Conservation (phyloP, 2,888 invertebrate species). For the Boloria selene region DNA sequence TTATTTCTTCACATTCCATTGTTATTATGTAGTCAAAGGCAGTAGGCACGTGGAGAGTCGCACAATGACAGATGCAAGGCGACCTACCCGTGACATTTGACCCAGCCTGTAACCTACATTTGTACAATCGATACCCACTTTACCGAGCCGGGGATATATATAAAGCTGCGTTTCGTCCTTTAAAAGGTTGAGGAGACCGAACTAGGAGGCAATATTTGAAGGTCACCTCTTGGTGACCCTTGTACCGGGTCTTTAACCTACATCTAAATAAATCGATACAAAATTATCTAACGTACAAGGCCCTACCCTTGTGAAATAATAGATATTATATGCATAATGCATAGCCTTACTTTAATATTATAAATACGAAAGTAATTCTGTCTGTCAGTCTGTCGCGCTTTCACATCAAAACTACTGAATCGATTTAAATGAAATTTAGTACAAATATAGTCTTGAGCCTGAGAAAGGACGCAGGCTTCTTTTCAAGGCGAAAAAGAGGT, state of each 20-base stretch:
- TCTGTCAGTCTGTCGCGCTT: too few relatives aligned
- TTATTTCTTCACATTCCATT: too few relatives aligned
- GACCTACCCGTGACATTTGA: slow-evolving; percentile 46
- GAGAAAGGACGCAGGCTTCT: too few relatives aligned
- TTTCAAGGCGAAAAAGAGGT: too few relatives aligned
- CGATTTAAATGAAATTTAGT: too few relatives aligned
- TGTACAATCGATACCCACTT: slow-evolving; percentile 67
- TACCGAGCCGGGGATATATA: slow-evolving; percentile 27
- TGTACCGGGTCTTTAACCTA: slow-evolving; percentile 79
- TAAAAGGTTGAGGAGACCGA: slow-evolving; percentile 48
- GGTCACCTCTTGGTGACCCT: slow-evolving; percentile 41
- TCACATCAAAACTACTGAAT: too few relatives aligned
- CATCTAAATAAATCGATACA: slow-evolving; percentile 68
- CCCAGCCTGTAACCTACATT: slow-evolving; percentile 80
- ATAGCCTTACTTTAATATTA: too few relatives aligned
- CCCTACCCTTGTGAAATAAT: too few relatives aligned
- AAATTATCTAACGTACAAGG: background rate
- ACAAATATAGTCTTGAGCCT: too few relatives aligned
- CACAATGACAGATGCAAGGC: slow-evolving; percentile 26
- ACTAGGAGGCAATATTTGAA: slow-evolving; percentile 41
- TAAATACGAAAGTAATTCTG: too few relatives aligned
- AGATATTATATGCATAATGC: too few relatives aligned
- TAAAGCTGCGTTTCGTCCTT: slow-evolving; percentile 24
- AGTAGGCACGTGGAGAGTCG: background rate
- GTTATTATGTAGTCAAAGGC: background rate